These are phyloP conservation scores for Esox masquinongy DNA, from an alignment of 2,797 vertebrate species.

Conservation along the genomic window DNA sequence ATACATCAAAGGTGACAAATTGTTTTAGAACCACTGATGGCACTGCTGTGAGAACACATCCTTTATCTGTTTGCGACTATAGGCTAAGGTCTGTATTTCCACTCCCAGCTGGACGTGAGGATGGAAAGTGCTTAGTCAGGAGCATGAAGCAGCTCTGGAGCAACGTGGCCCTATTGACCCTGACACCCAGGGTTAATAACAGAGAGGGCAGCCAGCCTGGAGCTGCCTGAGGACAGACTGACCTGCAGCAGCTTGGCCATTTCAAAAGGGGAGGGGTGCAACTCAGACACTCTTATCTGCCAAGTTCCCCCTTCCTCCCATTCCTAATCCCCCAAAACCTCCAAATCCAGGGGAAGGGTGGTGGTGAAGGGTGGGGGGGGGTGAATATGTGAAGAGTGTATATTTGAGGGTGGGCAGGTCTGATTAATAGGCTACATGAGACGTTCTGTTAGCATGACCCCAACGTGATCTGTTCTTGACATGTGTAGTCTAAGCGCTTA, in stretches of 20 bases:
- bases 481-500: too few relatives aligned
- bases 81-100: background rate
- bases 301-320: conserved; percentile 16
- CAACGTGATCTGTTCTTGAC: too few relatives aligned
- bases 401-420: background rate
- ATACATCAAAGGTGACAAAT: background rate
- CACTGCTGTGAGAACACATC: background rate
- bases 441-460: too few relatives aligned
- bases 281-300: conserved; percentile 56
- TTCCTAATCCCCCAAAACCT: conserved; percentile 54
- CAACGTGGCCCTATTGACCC: conserved; percentile 27
- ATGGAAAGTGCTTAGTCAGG: background rate
- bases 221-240: conserved; percentile 30
- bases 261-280: background rate
- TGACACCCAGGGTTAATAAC: conserved; percentile 57
- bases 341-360: conserved; percentile 48
- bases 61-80: background rate
- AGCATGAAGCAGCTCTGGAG: background rate
- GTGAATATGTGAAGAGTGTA: background rate
- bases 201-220: conserved; percentile 32
- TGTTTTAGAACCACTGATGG: background rate
- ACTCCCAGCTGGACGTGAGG: conserved; percentile 1
- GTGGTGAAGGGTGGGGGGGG: background rate
- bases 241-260: conserved; percentile 24
- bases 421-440: too few relatives aligned